Base-by-base conservation (phyloP, 2,113 vertebrate genomes). In the Scomber colias region DNA sequence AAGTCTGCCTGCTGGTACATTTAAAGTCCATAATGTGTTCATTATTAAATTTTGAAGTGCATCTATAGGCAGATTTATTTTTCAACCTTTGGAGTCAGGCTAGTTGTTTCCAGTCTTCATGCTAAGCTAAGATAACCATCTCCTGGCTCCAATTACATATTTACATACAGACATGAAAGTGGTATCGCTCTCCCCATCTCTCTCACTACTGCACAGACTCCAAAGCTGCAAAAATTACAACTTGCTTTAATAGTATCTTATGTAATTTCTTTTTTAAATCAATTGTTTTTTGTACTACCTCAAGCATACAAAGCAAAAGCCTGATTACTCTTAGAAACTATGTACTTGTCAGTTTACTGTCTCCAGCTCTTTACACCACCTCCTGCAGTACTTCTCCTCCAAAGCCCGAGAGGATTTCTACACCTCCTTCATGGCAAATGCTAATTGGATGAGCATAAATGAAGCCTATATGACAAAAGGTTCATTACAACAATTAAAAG, bases 401-500 rank as follows among this genome's bases (percentile, higher is more conserved):
- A 19, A 4, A 56, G 9, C 55, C 21, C 59, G 35, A 19, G 24
- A 68, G 82, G 27, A 51, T 79, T 68, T 70, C 30, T 48, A 62
- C 66, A 14, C 64, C 51, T 64, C 56, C 56, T 35, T 45, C 69
- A 61, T 75, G 45, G 31, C 61, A 66, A 45, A 0, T 2, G 54
- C 49, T 89, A 87, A 88, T 90, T 88, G 40, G 72, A 63, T 74
- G 68, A 82, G 49, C 73, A 70, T 64, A 59, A 71, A 75, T 77
- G 30, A 86, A 73, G 19, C 53, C 45, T 74, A 19, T 77, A 45
- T 84, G 73, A 85, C 72, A 82, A 80, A 84, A 82, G 40, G 45
- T 46, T 85, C 57, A 87, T 84, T 70, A 77, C 2, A 31, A 49
- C 80, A 92, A 90, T 88, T 88, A 79, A 88, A 85, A 90, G 46